phyloP scores from a whole-genome alignment of 2,888 invertebrate genomes.

The Antitype chi region DNA sequence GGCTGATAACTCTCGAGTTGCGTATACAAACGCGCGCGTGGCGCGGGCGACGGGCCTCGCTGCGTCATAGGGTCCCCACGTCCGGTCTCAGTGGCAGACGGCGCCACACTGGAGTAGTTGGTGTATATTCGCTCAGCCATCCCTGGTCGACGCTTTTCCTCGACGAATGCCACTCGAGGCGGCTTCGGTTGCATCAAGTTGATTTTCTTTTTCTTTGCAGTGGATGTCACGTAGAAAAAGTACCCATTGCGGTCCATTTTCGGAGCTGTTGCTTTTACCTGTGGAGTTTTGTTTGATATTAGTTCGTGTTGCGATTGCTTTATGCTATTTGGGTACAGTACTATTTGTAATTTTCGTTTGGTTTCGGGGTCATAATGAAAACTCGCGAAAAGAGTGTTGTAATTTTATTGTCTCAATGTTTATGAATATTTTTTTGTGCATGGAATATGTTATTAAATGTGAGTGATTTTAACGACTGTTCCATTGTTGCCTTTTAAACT shows the following conservation, averaged over 20 bases:
- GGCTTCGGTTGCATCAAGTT: slow-evolving; percentile 88
- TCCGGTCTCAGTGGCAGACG: slow-evolving; percentile 78
- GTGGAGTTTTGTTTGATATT: slow-evolving; percentile 59
- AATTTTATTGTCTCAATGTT: background rate
- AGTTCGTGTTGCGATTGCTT: slow-evolving; percentile 12
- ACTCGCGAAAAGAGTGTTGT: background rate
- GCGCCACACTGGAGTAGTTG: slow-evolving; percentile 79
- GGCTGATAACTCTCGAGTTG: slow-evolving; percentile 90
- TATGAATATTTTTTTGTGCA: background rate
- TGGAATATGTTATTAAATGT: too few relatives aligned
- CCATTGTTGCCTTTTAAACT: too few relatives aligned
- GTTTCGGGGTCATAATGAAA: background rate
- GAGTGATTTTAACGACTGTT: too few relatives aligned
- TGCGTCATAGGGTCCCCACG: slow-evolving; percentile 83
- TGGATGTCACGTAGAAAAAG: slow-evolving; percentile 87
- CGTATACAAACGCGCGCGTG: slow-evolving; percentile 86
- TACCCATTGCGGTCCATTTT: slow-evolving; percentile 89
- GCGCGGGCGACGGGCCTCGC: slow-evolving; percentile 81
- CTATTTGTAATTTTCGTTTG: background rate
- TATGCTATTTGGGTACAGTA: background rate
- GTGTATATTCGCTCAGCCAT: slow-evolving; percentile 79
- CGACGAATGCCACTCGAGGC: slow-evolving; percentile 86
- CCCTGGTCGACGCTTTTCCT: slow-evolving; percentile 85
- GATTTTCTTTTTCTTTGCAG: slow-evolving; percentile 90
- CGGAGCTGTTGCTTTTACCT: slow-evolving; percentile 88